Conservation (phyloP, 2,888 invertebrate species). For the Stictocephala bisonia region DNA sequence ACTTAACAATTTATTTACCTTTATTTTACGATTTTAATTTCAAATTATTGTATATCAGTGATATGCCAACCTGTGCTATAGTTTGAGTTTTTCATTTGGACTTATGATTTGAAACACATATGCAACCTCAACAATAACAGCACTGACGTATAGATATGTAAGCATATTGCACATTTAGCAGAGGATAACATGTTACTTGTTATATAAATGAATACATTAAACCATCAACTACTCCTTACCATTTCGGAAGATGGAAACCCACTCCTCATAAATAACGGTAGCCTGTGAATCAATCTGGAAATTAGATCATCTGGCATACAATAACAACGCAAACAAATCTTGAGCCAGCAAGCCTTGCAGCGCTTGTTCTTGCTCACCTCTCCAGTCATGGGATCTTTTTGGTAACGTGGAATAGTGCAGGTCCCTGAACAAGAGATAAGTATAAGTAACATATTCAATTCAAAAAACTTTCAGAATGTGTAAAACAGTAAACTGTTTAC, state of each 20-base stretch:
- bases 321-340: constrained; percentile 83
- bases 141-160: no score
- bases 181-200: no score
- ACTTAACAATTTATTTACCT: no score
- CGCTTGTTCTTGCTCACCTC: constrained; percentile 78
- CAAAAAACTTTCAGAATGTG: no score
- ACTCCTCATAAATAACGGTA: constrained; percentile 28
- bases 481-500: no score
- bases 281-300: constrained; percentile 68
- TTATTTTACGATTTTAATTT: no score
- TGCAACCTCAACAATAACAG: no score
- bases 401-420: constrained; percentile 78
- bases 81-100: background rate
- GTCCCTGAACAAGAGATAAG: constrained; percentile 71
- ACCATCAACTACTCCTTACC: background rate
- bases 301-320: constrained; percentile 79
- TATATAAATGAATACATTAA: no score
- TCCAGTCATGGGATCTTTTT: constrained; percentile 78
- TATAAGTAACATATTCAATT: no score
- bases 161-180: no score
- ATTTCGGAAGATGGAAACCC: background rate
- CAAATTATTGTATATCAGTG: no score
- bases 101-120: background rate
- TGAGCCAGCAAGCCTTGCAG: constrained; percentile 90
- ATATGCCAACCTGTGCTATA: no score